These are phyloP conservation scores for Drosophila kuntzei DNA, from an alignment of 2,888 invertebrate species.

Conservation along the genomic window DNA sequence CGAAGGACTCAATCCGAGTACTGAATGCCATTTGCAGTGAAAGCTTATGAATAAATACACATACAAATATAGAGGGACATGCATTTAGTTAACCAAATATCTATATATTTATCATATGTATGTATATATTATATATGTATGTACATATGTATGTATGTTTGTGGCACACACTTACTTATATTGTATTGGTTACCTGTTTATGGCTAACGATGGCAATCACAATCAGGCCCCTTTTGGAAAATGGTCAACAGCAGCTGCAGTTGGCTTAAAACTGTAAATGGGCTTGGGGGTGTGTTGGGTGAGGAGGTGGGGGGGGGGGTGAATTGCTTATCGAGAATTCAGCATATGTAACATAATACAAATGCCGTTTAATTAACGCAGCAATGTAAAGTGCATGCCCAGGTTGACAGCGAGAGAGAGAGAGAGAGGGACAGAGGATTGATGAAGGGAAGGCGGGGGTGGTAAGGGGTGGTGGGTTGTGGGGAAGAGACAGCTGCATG, in stretches of 20 bases:
- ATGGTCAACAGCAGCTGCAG: constrained; percentile 21
- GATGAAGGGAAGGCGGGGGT: not conserved
- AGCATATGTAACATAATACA: constrained; percentile 35
- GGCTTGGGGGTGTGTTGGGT: too few relatives aligned
- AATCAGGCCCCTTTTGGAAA: not conserved
- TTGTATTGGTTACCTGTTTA: constrained; percentile 8
- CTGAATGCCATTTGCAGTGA: not conserved
- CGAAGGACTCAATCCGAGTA: not conserved
- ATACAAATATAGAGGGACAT: not conserved
- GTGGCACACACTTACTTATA: not conserved
- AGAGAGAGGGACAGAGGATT: not conserved
- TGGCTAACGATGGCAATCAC: constrained; percentile 5
- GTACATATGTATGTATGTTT: not conserved
- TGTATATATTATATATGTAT: not conserved
- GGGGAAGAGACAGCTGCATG: not conserved
- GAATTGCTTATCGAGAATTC: constrained; percentile 32
- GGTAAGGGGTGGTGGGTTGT: not conserved
- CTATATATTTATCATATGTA: not conserved
- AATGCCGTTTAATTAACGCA: constrained; percentile 54
- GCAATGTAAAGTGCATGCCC: constrained; percentile 19
- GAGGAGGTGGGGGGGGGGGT: not conserved
- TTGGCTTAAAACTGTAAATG: constrained; percentile 10
- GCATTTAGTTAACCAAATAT: constrained; percentile 6
- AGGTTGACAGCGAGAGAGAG: not conserved
- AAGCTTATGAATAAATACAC: not conserved